These are phyloP conservation scores for Brachionus rubens DNA, from an alignment of 1,140 invertebrate species.

Conservation along the genomic window DNA sequence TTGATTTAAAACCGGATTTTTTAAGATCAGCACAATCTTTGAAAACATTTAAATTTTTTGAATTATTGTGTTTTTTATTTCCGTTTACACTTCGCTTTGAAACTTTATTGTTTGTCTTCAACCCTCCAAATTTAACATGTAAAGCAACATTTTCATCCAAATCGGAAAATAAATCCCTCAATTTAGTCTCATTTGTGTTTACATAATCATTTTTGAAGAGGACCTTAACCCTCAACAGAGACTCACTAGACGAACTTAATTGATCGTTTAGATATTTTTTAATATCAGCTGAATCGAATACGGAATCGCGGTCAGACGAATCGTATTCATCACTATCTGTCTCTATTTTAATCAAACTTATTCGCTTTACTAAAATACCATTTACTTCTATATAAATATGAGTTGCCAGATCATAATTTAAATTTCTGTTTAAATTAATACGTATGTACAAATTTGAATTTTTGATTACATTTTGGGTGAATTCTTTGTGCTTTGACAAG, in stretches of 20 bases:
- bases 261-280: neutral
- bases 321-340: neutral
- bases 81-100: neutral
- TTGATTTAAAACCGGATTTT: constrained; percentile 16
- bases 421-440: neutral
- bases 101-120: neutral
- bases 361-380: neutral
- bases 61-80: constrained; percentile 10
- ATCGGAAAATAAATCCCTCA: neutral
- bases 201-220: constrained; percentile 23
- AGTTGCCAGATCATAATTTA: constrained; percentile 1
- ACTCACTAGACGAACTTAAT: neutral
- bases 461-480: neutral
- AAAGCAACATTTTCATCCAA: constrained; percentile 13
- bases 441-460: neutral
- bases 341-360: constrained; percentile 1
- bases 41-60: constrained; percentile 13
- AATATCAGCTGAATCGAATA: constrained; percentile 14
- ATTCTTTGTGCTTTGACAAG: neutral
- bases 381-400: constrained; percentile 16
- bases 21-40: constrained; percentile 25
- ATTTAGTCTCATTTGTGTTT: neutral
- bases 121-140: constrained; percentile 18
- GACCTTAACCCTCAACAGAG: neutral
- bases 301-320: neutral